These are phyloP conservation scores for Beris morrisii DNA, from an alignment of 2,888 invertebrate species.

Conservation along the genomic window DNA sequence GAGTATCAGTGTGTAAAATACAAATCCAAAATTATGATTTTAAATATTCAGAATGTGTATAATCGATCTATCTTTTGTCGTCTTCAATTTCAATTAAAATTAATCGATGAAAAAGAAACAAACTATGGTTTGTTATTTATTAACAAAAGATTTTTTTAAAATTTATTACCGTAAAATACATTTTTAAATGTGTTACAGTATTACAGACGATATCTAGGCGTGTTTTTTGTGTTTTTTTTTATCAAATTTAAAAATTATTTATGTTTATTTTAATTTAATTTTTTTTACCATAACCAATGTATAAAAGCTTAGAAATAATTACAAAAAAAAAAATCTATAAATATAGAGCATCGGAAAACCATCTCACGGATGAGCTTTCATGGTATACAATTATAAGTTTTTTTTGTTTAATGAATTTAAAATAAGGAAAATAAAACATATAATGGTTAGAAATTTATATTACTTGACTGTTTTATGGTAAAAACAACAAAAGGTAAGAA, in stretches of 20 bases:
- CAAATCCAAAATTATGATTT: too few relatives aligned
- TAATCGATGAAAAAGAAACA: too few relatives aligned
- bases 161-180: slow-evolving; percentile 3
- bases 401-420: slow-evolving; percentile 16
- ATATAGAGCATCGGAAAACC: too few relatives aligned
- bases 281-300: slow-evolving; percentile 4
- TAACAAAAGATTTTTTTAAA: background rate
- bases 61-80: too few relatives aligned
- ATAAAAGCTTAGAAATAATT: slow-evolving; percentile 1
- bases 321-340: slow-evolving; percentile 18
- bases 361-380: slow-evolving; percentile 7
- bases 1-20: background rate
- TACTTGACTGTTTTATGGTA: slow-evolving; percentile 28
- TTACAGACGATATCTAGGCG: background rate
- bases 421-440: slow-evolving; percentile 28
- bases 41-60: too few relatives aligned
- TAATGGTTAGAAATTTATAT: background rate
- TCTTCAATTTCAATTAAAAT: too few relatives aligned
- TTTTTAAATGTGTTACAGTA: slow-evolving; percentile 7
- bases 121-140: too few relatives aligned
- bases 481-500: slow-evolving; percentile 22
- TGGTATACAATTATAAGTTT: slow-evolving; percentile 14
- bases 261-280: too few relatives aligned
- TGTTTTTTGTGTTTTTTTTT: too few relatives aligned
- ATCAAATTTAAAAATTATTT: slow-evolving; percentile 3